A percentile compares a stretch with the other conserved stretches of the same genome.
Conservation (phyloP, 2,888 invertebrate genomes). For the Tachina grossa region DNA sequence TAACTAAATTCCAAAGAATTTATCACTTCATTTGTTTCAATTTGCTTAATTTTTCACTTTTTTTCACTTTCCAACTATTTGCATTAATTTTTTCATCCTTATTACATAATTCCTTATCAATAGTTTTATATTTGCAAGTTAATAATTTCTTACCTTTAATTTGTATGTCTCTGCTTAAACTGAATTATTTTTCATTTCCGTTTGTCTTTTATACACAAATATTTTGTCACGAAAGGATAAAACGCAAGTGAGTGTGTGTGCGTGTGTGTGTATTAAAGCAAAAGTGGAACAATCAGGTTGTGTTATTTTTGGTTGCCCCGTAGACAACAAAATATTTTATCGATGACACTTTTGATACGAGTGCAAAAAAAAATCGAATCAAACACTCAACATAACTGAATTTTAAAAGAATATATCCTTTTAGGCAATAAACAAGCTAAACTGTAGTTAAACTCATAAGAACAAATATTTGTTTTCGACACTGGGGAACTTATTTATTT, state of each 20-base stretch:
- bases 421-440: not conserved
- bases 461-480: constrained; percentile 14
- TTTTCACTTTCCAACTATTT: constrained; percentile 12
- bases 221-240: constrained; percentile 64
- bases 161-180: constrained; percentile 40
- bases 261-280: constrained; percentile 17
- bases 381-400: constrained; percentile 47
- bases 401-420: constrained; percentile 25
- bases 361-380: constrained; percentile 53
- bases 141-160: constrained; percentile 75
- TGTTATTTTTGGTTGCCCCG: constrained; percentile 50
- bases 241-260: not conserved
- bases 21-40: not conserved
- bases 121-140: constrained; percentile 1
- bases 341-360: constrained; percentile 70
- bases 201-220: constrained; percentile 45
- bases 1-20: not conserved
- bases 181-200: constrained; percentile 62
- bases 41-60: not conserved
- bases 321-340: constrained; percentile 72
- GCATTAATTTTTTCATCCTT: constrained; percentile 50
- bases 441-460: constrained; percentile 4
- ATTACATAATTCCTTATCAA: constrained; percentile 51
- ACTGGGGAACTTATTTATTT: constrained; percentile 71
- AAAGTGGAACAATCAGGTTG: constrained; percentile 38